phyloP scores from a whole-genome alignment of 2,113 vertebrate species.

The Syngnathus scovelli region DNA sequence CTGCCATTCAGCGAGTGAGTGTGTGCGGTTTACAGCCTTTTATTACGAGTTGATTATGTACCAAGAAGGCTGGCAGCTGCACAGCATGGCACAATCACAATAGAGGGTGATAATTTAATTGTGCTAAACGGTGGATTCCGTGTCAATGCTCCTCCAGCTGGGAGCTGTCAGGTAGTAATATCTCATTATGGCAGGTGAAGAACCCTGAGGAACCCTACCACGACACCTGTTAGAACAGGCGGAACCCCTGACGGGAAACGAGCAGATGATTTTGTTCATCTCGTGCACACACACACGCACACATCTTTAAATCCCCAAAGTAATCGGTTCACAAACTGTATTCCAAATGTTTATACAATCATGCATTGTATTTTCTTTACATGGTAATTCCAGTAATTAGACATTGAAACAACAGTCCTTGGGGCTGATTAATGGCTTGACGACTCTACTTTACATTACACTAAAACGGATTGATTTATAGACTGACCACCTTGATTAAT shows the following conservation, averaged over 20 bases:
- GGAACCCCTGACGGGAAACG: constrained; percentile 60
- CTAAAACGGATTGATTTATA: not conserved
- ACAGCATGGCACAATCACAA: constrained; percentile 82
- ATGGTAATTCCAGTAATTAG: constrained; percentile 1
- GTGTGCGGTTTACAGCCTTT: constrained; percentile 26
- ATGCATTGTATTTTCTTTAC: constrained; percentile 3
- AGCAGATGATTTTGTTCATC: constrained; percentile 43
- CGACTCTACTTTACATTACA: not conserved
- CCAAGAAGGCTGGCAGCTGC: constrained; percentile 77
- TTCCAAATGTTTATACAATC: constrained; percentile 8
- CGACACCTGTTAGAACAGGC: constrained; percentile 80
- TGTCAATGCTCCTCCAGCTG: constrained; percentile 84
- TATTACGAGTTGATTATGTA: constrained; percentile 58
- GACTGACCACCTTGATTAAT: constrained; percentile 20
- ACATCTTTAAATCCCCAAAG: constrained; percentile 4
- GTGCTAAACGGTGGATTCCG: constrained; percentile 85
- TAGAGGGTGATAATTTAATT: constrained; percentile 92
- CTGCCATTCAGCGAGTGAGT: constrained; percentile 23
- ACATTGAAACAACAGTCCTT: not conserved
- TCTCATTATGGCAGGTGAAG: constrained; percentile 78
- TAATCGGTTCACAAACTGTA: constrained; percentile 6
- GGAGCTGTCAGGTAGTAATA: constrained; percentile 88
- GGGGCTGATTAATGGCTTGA: not conserved
- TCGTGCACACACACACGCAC: constrained; percentile 5
- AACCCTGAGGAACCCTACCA: constrained; percentile 81